These are phyloP conservation scores for Schrankia costaestrigalis DNA, from an alignment of 2,888 invertebrate species.

Conservation along the genomic window DNA sequence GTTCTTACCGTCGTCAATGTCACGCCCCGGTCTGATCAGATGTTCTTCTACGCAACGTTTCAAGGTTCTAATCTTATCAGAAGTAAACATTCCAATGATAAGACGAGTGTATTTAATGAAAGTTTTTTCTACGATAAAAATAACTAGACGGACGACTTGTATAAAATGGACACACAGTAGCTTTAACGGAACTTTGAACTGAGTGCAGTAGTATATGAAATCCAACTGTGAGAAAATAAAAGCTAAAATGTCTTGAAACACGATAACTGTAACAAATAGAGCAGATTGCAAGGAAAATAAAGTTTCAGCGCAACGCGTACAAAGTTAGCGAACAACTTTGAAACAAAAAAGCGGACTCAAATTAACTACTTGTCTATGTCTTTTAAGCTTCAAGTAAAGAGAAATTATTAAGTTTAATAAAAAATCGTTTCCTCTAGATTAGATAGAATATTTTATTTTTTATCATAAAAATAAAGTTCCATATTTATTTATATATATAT, in stretches of 20 bases:
- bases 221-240: conserved; percentile 34
- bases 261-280: conserved; percentile 35
- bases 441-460: too few species aligned
- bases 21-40: too few species aligned
- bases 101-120: too few species aligned
- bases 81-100: too few species aligned
- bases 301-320: conserved; percentile 21
- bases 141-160: conserved; percentile 9
- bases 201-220: conserved; percentile 25
- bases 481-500: too few species aligned
- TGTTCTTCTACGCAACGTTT: too few species aligned
- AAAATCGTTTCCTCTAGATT: too few species aligned
- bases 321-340: conserved; percentile 15
- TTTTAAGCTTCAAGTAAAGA: background rate
- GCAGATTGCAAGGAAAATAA: conserved; percentile 28
- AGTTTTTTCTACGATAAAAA: background rate
- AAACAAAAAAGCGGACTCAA: conserved; percentile 12
- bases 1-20: too few species aligned
- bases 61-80: too few species aligned
- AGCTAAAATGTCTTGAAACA: conserved; percentile 31
- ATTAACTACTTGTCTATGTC: conserved; percentile 2
- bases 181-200: conserved; percentile 21
- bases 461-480: too few species aligned
- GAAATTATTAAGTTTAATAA: too few species aligned
- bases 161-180: conserved; percentile 18